Base-by-base conservation (phyloP, 2,113 vertebrate species). In the Eolophus roseicapilla region DNA sequence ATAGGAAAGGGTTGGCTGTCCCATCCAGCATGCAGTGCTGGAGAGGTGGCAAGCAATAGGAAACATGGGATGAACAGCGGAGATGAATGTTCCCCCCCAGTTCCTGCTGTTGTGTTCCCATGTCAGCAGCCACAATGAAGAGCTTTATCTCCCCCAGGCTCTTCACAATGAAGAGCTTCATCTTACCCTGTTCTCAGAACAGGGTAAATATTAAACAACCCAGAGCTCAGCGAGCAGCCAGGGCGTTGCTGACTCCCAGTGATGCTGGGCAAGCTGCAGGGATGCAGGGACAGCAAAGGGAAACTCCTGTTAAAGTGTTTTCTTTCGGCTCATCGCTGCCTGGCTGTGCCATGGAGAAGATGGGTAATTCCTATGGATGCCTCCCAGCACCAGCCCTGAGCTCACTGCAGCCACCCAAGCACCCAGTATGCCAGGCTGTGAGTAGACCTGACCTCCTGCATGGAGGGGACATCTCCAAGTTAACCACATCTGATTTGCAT, bases 331-430 rank as follows among this genome's bases (percentile, higher is more conserved):
- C 57, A 16, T 1, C 7, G 5, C 1, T 0, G 8, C 21, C 49
- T 7, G 11, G 41, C 52, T 24, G 47, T 1, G 8, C 60, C 13
- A 2, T 0, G 17, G 44, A 35, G 55, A 13, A 27, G 35, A 37
- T 0, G 11, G 31, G 13, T 3, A 6, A 18, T 13, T 64, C 57
- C 82, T 1, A 1, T 0, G 14, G 71, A 12, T 62, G 15, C 23
- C 20, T 80, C 73, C 89, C 89, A 41, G 31, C 60, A 6, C 1
- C 8, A 12, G 78, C 83, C 91, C 83, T 0, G 9, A 7, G 31
- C 62, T n/a, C 15, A 2, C 43, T 6, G 2, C n/a, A 24, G 46
- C 4, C 15, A 10, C 0, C 6, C 1, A 2, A 53, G 70, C 5
- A 6, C 28, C 62, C 1, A 3, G 49, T 27, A 9, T 8, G 17